Base-by-base conservation (phyloP, 2,797 vertebrate species). In the Paramormyrops hopkinsi region DNA sequence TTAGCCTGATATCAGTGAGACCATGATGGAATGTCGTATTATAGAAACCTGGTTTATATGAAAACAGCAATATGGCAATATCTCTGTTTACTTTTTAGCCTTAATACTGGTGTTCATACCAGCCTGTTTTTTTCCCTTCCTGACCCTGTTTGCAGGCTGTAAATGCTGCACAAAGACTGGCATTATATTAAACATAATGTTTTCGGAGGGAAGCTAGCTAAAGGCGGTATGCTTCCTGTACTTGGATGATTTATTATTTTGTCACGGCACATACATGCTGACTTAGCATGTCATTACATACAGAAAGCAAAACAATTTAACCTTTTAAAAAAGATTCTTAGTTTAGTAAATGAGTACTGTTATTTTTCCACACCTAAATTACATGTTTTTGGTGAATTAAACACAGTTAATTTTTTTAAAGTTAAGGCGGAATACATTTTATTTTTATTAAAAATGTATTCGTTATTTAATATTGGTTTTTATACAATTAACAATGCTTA, bases 1-100 rank as follows among this genome's bases (percentile, higher is more conserved):
- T 79, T 44, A 79, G 73, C 73, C 73, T 79, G 37, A 44, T 79
- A 79, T 82, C 76, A 82, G 76, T 46, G 41, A 82, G 76, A 82
- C 37, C 29, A 33, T 82, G 41, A 82, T 82, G 76, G 76, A 82
- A 82, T 82, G 76, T 82, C 9, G 41, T 3, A 46, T 82, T 82
- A 82, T 22, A n/a, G 41, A 82, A 82, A 17, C 41, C 76, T 22
- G 76, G 76, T 14, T 46, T 46, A 46, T 82, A 19, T 82, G n/a
- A 82, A 82, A 82, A 3, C n/a, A n/a, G 41, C 37, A 82, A 82
- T 59, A 82, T 22, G 1, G 41, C 76, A 82, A 46, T n/a, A 82
- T 82, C 76, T 44, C 41, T 22, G 8, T 82, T 82, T 19, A n/a
- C 19, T 82, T 79, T 79, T 44, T 41, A 44, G 37, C 73, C 37